A percentile compares a stretch with the other conserved stretches of the same genome.
Conservation (phyloP, 2,797 vertebrate genomes). For the Phalanger gymnotis region DNA sequence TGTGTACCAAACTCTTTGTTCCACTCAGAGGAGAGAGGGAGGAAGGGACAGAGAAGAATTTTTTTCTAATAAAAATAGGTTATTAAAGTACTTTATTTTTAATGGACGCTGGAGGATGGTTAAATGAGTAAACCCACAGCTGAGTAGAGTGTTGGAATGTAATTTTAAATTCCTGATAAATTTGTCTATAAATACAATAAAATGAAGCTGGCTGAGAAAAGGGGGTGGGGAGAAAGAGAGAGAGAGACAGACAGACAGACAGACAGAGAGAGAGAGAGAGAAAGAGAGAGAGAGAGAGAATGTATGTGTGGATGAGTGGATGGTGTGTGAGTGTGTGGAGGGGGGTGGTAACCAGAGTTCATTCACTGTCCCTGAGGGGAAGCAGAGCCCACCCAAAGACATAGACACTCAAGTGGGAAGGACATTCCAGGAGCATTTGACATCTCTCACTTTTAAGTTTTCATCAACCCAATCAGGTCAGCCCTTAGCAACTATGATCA, state of each 20-base stretch:
- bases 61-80: neutral
- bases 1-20: neutral
- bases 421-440: neutral
- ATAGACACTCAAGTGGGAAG: neutral
- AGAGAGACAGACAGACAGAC: too few species aligned
- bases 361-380: neutral
- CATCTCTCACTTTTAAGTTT: neutral
- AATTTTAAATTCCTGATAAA: neutral
- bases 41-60: neutral
- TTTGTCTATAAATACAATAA: neutral
- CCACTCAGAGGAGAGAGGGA: neutral
- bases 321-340: neutral
- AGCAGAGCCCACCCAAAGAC: neutral
- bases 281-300: too few species aligned
- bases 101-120: neutral
- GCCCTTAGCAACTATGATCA: neutral
- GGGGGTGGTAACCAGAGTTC: neutral
- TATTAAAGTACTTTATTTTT: neutral
- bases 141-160: neutral
- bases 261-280: too few species aligned
- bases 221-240: too few species aligned
- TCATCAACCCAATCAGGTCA: neutral
- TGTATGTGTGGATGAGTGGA: too few species aligned
- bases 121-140: neutral
- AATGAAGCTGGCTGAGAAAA: neutral